Conservation (phyloP, 2,888 invertebrate genomes). For the Drosophila algonquin region DNA sequence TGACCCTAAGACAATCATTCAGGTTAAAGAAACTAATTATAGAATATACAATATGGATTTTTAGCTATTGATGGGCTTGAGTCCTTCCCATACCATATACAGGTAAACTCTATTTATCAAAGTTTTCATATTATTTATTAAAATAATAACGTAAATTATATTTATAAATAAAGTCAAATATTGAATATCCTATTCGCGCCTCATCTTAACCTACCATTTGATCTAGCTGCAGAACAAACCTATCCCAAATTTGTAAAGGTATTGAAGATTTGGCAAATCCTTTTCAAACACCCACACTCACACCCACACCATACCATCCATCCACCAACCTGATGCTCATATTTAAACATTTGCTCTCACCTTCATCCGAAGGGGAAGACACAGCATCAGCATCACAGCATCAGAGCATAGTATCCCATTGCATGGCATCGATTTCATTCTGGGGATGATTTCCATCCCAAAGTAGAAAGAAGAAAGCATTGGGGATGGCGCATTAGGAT, state of each 20-base stretch:
- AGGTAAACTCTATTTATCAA: too few species aligned
- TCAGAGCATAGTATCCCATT: neutral
- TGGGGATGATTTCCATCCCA: conserved; percentile 26
- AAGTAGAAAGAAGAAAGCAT: conserved; percentile 4
- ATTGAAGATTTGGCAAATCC: neutral
- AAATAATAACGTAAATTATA: too few species aligned
- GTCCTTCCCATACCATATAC: too few species aligned
- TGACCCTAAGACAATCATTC: neutral
- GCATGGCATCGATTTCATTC: conserved; percentile 13
- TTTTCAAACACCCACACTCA: neutral
- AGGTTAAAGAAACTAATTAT: neutral
- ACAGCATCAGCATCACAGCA: too few species aligned
- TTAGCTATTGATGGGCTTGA: too few species aligned
- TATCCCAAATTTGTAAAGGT: neutral
- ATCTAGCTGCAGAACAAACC: neutral
- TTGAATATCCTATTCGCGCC: neutral
- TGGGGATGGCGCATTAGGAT: neutral
- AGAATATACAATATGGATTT: too few species aligned
- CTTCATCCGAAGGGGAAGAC: neutral
- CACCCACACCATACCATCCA: neutral
- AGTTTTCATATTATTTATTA: too few species aligned
- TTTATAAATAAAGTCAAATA: too few species aligned
- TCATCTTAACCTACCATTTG: neutral
- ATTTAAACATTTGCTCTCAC: conserved; percentile 42
- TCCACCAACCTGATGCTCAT: conserved; percentile 18